These are phyloP conservation scores for Phasia obesa DNA, from an alignment of 2,888 invertebrate genomes.

Conservation along the genomic window DNA sequence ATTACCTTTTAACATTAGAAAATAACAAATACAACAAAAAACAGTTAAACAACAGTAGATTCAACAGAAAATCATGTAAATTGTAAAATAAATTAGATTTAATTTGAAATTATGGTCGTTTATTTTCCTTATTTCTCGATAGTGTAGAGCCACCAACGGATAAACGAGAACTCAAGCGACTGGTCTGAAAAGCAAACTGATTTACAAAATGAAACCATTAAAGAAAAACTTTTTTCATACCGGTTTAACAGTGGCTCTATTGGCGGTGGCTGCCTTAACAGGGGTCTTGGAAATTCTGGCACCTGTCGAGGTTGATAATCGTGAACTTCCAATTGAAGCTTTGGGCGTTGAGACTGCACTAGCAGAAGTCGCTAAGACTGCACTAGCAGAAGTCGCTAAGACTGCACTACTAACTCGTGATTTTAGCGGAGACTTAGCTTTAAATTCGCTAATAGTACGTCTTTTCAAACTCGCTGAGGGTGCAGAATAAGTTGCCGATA, in stretches of 20 bases:
- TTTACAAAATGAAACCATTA: neutral
- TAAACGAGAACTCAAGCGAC: slow-evolving; percentile 57
- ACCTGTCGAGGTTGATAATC: slow-evolving; percentile 45
- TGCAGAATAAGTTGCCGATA: slow-evolving; percentile 50
- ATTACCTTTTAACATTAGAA: neutral
- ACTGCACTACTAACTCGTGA: slow-evolving; percentile 59
- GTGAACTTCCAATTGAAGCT: slow-evolving; percentile 18
- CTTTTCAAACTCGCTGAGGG: slow-evolving; percentile 48
- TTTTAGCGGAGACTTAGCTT: slow-evolving; percentile 70
- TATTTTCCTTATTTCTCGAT: slow-evolving; percentile 72
- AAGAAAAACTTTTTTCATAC: slow-evolving; percentile 40
- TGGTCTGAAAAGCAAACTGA: slow-evolving; percentile 55
- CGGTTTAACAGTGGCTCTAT: slow-evolving; percentile 45
- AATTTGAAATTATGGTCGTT: slow-evolving; percentile 59
- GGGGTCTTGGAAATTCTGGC: slow-evolving; percentile 47
- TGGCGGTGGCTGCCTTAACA: slow-evolving; percentile 24
- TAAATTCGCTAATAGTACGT: slow-evolving; percentile 70
- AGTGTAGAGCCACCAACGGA: slow-evolving; percentile 51
- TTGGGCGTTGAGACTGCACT: too few species aligned
- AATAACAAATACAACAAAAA: neutral
- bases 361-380: too few species aligned
- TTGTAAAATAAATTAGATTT: slow-evolving; percentile 23
- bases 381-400: neutral
- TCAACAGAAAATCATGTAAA: neutral
- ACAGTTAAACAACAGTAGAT: neutral